Evolutionary conservation across 2,797 vertebrate species (phyloP).

Genomic region (Balearica regulorum): DNA sequence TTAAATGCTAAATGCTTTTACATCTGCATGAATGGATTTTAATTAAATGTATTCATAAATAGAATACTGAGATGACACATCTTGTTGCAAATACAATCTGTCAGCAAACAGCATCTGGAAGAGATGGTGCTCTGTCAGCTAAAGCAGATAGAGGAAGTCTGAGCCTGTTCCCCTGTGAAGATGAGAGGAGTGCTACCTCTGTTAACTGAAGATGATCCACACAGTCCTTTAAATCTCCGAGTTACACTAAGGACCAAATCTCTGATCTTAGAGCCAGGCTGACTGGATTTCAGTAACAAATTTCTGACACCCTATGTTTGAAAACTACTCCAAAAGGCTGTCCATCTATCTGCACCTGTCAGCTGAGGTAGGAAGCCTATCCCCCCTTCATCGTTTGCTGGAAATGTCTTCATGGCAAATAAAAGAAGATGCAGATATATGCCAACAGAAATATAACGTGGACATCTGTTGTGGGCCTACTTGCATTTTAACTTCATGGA

Average conservation of each 20-base stretch:
- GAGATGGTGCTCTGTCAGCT: conserved; percentile 50
- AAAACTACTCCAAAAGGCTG: background rate
- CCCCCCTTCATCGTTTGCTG: background rate
- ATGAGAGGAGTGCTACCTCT: background rate
- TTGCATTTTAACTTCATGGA: background rate
- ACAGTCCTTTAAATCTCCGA: background rate
- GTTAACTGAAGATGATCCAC: background rate
- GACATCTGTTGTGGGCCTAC: background rate
- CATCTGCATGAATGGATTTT: conserved; percentile 53
- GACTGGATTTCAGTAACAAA: background rate
- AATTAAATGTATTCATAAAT: conserved; percentile 58
- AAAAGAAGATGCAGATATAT: background rate
- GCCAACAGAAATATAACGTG: background rate
- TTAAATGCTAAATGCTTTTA: conserved; percentile 30
- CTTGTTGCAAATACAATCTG: conserved; percentile 48
- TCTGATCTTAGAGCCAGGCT: background rate
- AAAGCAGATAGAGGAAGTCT: conserved; percentile 34
- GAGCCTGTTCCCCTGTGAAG: background rate
- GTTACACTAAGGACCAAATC: background rate
- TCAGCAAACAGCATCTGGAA: conserved; percentile 64
- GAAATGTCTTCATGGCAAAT: background rate
- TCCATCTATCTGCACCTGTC: background rate
- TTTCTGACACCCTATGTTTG: background rate
- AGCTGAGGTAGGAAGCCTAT: background rate
- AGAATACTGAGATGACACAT: conserved; percentile 52